Evolutionary conservation across 2,113 vertebrate species (phyloP), one percentile per base, ranked within the genome.

Genomic region (Orcinus orca): DNA sequence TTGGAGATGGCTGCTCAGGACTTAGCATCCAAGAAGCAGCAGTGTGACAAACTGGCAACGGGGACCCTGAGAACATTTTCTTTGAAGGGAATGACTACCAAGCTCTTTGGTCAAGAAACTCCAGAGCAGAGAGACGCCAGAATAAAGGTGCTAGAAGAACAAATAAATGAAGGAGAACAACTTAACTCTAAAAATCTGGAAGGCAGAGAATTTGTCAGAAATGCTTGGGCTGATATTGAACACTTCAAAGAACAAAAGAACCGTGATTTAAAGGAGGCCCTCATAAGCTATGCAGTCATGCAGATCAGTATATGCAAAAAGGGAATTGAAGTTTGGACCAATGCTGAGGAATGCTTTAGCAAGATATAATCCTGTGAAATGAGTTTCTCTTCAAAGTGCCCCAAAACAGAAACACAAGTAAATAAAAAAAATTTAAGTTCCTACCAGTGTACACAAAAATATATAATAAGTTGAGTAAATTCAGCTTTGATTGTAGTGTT

Each of bases 231-330:
- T 67, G 99, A 99, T 98, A 99, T 99, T 3, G 99, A 99, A 68
- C 99, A 99, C 17, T 99, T 99, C 86, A 99, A 99, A 97, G 99
- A 99, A 95, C 99, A 99, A 97, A 99, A 99, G 98, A 99, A 99
- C 95, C 99, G 96, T 2, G 99, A 99, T 97, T 97, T 99, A 96
- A 99, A 99, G 91, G 99, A 99, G 97, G 99, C 99, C 0, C 99
- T 99, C 36, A 99, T 99, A 98, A 99, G 99, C 97, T 99, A 99
- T 18, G 99, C 99, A 62, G 99, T 99, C 53, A 99, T 99, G 99
- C 99, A 99, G 98, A 99, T 99, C 97, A 99, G 99, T 98, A 99
- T 99, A 99, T 99, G 99, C 98, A 99, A 99, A 98, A 99, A 99
- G 99, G 99, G 99, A 98, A 99, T 99, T 98, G 99, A 99, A 97